These are phyloP conservation scores for Drosophila ficusphila DNA, from an alignment of 1,140 invertebrate species.

Conservation along the genomic window DNA sequence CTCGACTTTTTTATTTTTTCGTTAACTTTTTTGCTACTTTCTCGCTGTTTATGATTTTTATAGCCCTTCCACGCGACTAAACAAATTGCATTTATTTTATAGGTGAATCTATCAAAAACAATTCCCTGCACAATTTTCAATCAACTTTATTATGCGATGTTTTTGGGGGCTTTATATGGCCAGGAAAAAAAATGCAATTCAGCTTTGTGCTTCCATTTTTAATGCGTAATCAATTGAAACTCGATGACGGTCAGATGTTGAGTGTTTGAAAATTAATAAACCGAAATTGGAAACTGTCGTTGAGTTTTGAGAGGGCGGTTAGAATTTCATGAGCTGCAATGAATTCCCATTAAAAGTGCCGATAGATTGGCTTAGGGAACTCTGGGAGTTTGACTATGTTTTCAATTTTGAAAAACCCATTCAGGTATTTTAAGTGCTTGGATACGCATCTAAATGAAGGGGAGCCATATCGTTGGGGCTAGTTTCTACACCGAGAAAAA, in stretches of 20 bases:
- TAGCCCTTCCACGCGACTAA: slow-evolving; percentile 72
- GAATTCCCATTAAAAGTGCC: slow-evolving; percentile 30
- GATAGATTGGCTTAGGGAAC: slow-evolving; percentile 27
- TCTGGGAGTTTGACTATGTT: slow-evolving; percentile 20
- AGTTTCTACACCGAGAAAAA: background rate
- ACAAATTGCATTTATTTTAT: slow-evolving; percentile 64
- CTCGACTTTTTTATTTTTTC: slow-evolving; percentile 3
- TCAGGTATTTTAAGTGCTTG: slow-evolving; percentile 17
- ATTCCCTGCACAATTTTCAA: slow-evolving; percentile 42
- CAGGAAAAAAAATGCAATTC: slow-evolving; percentile 9
- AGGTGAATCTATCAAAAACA: slow-evolving; percentile 57
- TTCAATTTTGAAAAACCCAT: slow-evolving; percentile 21
- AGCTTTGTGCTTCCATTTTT: background rate
- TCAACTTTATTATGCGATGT: slow-evolving; percentile 43
- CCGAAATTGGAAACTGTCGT: slow-evolving; percentile 9
- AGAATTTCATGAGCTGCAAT: slow-evolving; percentile 30
- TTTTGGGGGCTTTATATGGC: slow-evolving; percentile 7
- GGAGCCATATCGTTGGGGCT: too few species aligned
- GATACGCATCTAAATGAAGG: background rate
- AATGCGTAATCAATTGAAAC: slow-evolving; percentile 19
- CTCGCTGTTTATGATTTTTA: slow-evolving; percentile 70
- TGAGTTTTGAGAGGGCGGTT: slow-evolving; percentile 1
- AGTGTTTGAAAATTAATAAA: slow-evolving; percentile 27
- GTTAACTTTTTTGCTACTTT: slow-evolving; percentile 35
- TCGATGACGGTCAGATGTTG: slow-evolving; percentile 1